Conservation (phyloP, 1,140 invertebrate genomes). For the honey bee (Apis mellifera) region Amel_HAv3.1 CM009931.2:15984501-15985000, state of each 20-base stretch:
- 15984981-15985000: neutral
- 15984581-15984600: conserved; percentile 42
- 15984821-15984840: too few species aligned
- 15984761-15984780: neutral
- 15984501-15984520: conserved; percentile 38
- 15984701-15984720: neutral
- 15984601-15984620: conserved; percentile 27
- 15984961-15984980: neutral
- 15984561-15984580: conserved; percentile 10
- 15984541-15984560: conserved; percentile 31
- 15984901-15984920: too few species aligned
- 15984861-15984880: too few species aligned
- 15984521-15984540: conserved; percentile 45
- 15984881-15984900: too few species aligned
- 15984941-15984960: too few species aligned
- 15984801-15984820: neutral
- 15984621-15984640: neutral
- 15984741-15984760: neutral
- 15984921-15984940: too few species aligned
- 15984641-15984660: neutral
- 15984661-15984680: neutral
- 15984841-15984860: neutral
- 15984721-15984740: neutral
- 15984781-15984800: neutral
- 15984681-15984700: neutral